These are phyloP conservation scores for Cathartes aura DNA, from an alignment of 2,113 vertebrate genomes.

Conservation along the genomic window DNA sequence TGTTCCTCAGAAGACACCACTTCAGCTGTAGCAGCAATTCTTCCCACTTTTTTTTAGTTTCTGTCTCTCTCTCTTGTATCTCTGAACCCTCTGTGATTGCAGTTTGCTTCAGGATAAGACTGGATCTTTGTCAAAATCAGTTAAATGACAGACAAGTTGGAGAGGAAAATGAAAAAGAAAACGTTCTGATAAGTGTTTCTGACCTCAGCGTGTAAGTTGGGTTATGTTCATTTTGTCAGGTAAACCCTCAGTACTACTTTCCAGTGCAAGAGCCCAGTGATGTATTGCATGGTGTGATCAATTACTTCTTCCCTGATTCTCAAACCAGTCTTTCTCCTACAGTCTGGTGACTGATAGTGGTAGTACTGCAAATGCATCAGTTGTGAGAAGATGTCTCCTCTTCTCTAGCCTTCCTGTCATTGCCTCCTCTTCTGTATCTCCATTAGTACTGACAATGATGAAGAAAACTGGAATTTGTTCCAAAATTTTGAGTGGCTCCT, in stretches of 20 bases:
- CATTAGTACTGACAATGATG: background rate
- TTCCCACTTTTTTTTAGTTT: background rate
- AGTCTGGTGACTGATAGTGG: background rate
- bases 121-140: slow-evolving; percentile 31
- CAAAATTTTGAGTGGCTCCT: background rate
- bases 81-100: background rate
- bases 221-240: background rate
- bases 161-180: slow-evolving; percentile 12
- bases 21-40: slow-evolving; percentile 32
- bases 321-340: background rate
- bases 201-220: background rate
- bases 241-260: background rate
- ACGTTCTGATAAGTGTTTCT: background rate
- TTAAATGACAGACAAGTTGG: slow-evolving; percentile 2
- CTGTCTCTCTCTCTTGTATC: background rate
- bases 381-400: background rate
- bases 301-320: slow-evolving; percentile 25
- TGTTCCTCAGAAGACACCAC: slow-evolving; percentile 16
- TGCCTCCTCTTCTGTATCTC: slow-evolving; percentile 8
- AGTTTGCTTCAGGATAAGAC: slow-evolving; percentile 4
- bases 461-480: slow-evolving; percentile 6
- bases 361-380: background rate
- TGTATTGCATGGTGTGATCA: background rate
- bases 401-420: background rate
- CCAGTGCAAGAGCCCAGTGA: background rate